Percentiles rank a stretch among this genome's conserved stretches.
Evolutionary conservation across 2,797 vertebrate genomes (phyloP).

Genomic region (Halcyon badia): DNA sequence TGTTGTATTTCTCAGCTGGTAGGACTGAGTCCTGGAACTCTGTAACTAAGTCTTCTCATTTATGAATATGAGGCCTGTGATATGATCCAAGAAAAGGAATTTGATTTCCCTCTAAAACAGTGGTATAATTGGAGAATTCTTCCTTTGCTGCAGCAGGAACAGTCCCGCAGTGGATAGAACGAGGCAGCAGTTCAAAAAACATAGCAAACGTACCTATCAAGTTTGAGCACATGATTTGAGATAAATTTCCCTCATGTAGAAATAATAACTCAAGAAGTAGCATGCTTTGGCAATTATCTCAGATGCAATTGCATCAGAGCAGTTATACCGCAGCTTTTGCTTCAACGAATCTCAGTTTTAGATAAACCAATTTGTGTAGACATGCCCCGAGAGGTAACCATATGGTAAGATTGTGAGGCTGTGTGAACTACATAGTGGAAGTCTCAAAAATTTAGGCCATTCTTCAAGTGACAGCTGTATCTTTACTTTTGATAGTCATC

Average conservation of each 20-base stretch:
- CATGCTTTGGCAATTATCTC: conserved; percentile 44
- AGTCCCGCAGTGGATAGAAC: neutral
- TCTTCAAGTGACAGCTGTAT: conserved; percentile 30
- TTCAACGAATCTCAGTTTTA: conserved; percentile 47
- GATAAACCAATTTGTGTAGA: conserved; percentile 45
- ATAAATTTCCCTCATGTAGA: conserved; percentile 45
- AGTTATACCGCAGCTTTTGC: conserved; percentile 46
- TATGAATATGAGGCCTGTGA: neutral
- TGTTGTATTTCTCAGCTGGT: neutral
- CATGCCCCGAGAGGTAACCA: conserved; percentile 60
- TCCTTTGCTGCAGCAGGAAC: neutral
- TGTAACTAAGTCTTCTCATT: neutral
- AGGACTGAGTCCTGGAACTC: neutral
- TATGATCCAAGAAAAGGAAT: neutral
- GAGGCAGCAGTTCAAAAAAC: neutral
- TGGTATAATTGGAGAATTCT: neutral
- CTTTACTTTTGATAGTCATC: conserved; percentile 35
- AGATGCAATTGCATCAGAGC: conserved; percentile 62
- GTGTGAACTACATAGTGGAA: neutral
- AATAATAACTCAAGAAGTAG: conserved; percentile 50
- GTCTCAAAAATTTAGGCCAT: conserved; percentile 6
- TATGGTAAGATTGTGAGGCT: conserved; percentile 49
- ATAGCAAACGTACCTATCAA: fast-evolving
- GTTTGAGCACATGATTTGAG: neutral
- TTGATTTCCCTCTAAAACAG: neutral